Conservation (phyloP, 2,888 invertebrate genomes). For the Heliconius hortense region DNA sequence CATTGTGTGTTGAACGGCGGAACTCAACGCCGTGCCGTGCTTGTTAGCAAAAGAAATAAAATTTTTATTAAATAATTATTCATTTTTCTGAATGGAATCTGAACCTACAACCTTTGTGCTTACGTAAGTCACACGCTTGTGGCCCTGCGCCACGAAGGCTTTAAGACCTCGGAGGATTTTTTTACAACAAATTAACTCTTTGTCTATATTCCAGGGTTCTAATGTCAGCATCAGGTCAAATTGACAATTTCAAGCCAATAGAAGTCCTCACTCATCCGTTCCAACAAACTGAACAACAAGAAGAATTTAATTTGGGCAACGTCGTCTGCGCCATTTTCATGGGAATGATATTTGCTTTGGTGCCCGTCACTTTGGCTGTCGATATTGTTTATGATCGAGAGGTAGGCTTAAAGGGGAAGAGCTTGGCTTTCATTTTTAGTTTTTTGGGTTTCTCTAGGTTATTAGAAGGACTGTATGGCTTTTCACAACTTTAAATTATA, state of each 20-base stretch:
- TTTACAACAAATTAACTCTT: too few species aligned
- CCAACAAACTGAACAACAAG: constrained; percentile 87
- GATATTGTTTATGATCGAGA: constrained; percentile 92
- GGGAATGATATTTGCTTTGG: constrained; percentile 90
- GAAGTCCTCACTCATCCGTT: constrained; percentile 86
- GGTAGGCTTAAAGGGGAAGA: constrained; percentile 72
- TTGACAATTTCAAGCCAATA: constrained; percentile 81
- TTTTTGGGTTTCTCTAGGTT: not conserved
- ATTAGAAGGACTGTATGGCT: too few species aligned
- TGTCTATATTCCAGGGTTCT: constrained; percentile 54
- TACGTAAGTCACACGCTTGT: not conserved
- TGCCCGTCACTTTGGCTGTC: constrained; percentile 89
- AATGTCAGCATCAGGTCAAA: constrained; percentile 63
- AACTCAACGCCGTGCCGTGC: too few species aligned
- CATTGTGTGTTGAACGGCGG: too few species aligned
- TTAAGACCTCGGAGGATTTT: too few species aligned
- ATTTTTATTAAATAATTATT: too few species aligned
- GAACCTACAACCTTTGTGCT: too few species aligned
- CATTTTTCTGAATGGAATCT: too few species aligned
- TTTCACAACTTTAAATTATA: too few species aligned
- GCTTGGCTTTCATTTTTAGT: not conserved
- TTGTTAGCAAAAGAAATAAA: too few species aligned
- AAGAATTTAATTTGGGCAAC: constrained; percentile 86
- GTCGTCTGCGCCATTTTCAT: constrained; percentile 89
- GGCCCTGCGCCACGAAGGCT: not conserved